phyloP scores from a whole-genome alignment of 2,797 vertebrate genomes.

The Aulostomus chinensis region DNA sequence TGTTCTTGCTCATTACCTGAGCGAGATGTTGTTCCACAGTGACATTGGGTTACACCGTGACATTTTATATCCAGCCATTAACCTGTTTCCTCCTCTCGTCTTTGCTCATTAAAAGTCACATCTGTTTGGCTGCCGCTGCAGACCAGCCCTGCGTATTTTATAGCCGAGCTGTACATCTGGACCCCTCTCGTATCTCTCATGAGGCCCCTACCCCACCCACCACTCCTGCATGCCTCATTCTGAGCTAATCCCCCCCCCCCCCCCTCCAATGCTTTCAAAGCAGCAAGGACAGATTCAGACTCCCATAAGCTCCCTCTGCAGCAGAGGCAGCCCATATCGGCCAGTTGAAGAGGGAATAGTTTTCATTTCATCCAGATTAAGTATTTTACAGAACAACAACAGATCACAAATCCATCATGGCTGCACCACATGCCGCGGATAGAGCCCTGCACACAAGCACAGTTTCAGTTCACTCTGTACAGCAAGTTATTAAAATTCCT shows the following conservation, averaged over 20 bases:
- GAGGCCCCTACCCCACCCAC: conserved; percentile 1
- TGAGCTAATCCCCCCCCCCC: conserved; percentile 22
- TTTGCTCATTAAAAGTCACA: conserved; percentile 71
- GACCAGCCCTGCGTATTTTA: conserved; percentile 39
- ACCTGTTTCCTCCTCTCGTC: conserved; percentile 63
- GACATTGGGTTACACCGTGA: conserved; percentile 51
- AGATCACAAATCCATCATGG: conserved; percentile 43
- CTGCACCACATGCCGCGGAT: conserved; percentile 1
- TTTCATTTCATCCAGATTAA: conserved; percentile 43
- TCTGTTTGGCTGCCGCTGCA: conserved; percentile 62
- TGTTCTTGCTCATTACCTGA: conserved; percentile 34
- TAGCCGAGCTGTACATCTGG: conserved; percentile 60
- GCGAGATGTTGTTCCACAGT: conserved; percentile 26
- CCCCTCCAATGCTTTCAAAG: conserved; percentile 32
- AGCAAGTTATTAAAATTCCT: too few relatives aligned
- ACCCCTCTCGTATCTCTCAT: conserved; percentile 35
- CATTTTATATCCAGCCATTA: conserved; percentile 63
- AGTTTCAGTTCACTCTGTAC: too few relatives aligned
- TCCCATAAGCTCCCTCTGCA: conserved; percentile 26
- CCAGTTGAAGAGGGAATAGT: conserved; percentile 23
- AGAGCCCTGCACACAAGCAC: neutral
- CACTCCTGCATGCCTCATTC: conserved; percentile 24
- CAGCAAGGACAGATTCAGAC: conserved; percentile 30
- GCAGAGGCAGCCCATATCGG: conserved; percentile 36
- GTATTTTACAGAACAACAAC: conserved; percentile 19